Evolutionary conservation across 2,113 vertebrate species (phyloP).

Genomic region (Brachyhypopomus occidentalis): DNA sequence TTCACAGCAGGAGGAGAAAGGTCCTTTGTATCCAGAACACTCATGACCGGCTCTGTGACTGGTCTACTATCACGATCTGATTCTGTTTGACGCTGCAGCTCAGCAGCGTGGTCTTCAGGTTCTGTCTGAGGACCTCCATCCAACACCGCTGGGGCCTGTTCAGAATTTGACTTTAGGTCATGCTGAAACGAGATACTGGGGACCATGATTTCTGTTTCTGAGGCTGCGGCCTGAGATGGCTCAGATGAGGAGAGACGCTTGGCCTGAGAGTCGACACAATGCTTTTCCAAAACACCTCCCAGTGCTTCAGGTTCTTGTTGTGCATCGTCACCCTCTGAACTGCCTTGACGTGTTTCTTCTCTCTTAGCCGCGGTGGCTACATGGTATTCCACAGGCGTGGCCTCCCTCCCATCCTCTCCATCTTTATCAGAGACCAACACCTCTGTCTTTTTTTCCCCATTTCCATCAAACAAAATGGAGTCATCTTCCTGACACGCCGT

Average conservation of each 20-base stretch:
- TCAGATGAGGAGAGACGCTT: conserved; percentile 6
- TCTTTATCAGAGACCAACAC: background rate
- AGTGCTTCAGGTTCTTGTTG: conserved; percentile 23
- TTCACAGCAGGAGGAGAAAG: conserved; percentile 38
- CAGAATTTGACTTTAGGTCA: conserved; percentile 1
- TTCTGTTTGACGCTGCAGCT: conserved; percentile 51
- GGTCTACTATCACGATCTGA: conserved; percentile 16
- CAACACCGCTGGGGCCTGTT: conserved; percentile 22
- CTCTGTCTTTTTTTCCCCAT: conserved; percentile 40
- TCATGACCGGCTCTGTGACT: conserved; percentile 10
- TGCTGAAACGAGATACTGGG: conserved; percentile 8
- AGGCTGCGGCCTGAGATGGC: conserved; percentile 8
- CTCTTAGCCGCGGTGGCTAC: conserved; percentile 1
- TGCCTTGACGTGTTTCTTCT: conserved; percentile 26
- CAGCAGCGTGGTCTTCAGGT: conserved; percentile 20
- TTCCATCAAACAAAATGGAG: conserved; percentile 16
- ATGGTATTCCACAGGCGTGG: conserved; percentile 14
- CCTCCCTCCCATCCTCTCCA: background rate
- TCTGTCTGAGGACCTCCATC: conserved; percentile 45
- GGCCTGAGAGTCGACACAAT: background rate
- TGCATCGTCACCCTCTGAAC: background rate
- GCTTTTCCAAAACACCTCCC: conserved; percentile 18
- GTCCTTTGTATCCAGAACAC: background rate
- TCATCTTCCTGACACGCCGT: conserved; percentile 33
- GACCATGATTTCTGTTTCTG: background rate